These are phyloP conservation scores for Penaeus monodon DNA, from an alignment of 2,888 invertebrate genomes.

Conservation along the genomic window DNA sequence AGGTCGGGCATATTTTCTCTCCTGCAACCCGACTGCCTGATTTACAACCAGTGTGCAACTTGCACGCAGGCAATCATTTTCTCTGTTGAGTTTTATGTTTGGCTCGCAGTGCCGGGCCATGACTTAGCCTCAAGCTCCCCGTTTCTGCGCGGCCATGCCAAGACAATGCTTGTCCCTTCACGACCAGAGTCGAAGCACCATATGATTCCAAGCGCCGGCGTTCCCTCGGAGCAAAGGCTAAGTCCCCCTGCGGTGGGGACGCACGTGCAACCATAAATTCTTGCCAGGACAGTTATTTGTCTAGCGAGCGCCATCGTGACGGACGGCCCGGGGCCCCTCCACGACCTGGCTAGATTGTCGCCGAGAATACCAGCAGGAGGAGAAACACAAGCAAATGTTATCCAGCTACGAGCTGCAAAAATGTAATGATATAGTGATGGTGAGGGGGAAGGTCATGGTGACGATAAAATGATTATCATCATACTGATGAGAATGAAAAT, in stretches of 20 bases:
- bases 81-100: no score
- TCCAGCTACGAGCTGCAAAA: no score
- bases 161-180: no score
- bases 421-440: not conserved
- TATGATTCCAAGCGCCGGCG: not conserved
- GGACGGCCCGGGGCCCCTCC: not conserved
- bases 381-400: not conserved
- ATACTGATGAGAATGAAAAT: not conserved
- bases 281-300: not conserved
- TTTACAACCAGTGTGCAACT: no score
- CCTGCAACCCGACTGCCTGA: no score
- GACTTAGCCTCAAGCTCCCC: no score
- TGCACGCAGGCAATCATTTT: no score
- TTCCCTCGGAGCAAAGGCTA: not conserved
- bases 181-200: no score
- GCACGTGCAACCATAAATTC: not conserved
- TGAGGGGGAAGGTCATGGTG: not conserved
- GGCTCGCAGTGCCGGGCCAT: no score
- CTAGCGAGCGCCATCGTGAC: not conserved
- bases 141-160: no score
- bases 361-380: not conserved
- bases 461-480: not conserved
- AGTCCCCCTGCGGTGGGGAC: not conserved
- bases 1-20: no score
- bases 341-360: conserved; percentile 1